A percentile compares a stretch with the other conserved stretches of the same genome.
Conservation (phyloP, 2,888 invertebrate genomes). For the Cantharis rustica region DNA sequence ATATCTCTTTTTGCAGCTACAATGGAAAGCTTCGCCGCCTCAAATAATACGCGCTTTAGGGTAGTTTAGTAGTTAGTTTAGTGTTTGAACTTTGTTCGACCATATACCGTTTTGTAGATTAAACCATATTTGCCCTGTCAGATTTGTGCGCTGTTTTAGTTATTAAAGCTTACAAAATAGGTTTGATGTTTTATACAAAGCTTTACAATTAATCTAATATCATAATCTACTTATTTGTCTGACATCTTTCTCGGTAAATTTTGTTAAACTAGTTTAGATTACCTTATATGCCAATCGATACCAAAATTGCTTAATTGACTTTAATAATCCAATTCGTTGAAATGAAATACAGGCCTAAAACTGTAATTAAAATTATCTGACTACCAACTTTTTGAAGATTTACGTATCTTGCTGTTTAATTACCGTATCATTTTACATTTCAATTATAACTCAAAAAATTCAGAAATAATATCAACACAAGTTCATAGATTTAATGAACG, state of each 20-base stretch:
- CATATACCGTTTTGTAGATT: slow-evolving; percentile 24
- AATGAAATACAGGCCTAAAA: too few relatives aligned
- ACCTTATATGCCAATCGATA: not conserved
- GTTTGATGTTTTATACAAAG: slow-evolving; percentile 13
- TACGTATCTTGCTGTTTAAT: too few relatives aligned
- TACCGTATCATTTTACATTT: too few relatives aligned
- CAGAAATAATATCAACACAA: too few relatives aligned
- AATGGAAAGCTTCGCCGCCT: slow-evolving; percentile 7
- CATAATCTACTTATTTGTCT: not conserved
- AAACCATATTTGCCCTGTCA: slow-evolving; percentile 23
- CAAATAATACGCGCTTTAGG: slow-evolving; percentile 18
- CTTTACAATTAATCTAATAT: not conserved
- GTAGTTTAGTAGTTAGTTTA: slow-evolving; percentile 24
- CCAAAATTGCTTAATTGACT: not conserved
- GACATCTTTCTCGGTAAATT: not conserved
- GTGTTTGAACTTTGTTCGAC: slow-evolving; percentile 22
- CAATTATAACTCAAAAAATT: too few relatives aligned
- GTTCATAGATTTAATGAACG: too few relatives aligned
- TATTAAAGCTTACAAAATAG: slow-evolving; percentile 14
- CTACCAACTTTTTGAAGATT: too few relatives aligned
- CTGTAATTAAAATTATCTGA: too few relatives aligned
- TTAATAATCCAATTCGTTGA: too few relatives aligned
- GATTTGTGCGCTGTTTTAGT: slow-evolving; percentile 15
- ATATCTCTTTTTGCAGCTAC: not conserved
- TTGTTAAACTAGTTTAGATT: not conserved